Base-by-base conservation (phyloP, 2,888 invertebrate genomes). In the Eupithecia centaureata region DNA sequence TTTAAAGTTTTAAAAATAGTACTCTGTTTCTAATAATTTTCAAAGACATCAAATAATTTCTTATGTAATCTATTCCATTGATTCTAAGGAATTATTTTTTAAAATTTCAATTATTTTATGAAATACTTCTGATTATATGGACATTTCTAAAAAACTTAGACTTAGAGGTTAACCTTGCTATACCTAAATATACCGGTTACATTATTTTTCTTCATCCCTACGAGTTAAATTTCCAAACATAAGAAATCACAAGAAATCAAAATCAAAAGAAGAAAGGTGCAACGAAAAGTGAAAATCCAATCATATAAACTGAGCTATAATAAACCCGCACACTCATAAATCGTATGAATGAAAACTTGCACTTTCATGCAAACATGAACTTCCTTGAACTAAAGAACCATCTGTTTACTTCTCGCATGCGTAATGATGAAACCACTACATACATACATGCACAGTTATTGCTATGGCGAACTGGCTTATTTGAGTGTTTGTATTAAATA, bases 311-410 rank as follows among this genome's bases (percentile, higher is more conserved):
- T 1, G 42, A 42, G 42, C 18, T 1, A 42, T 42, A 42, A 42
- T 42, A 18, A 7, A 8, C 4, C 38, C 38, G 15, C 42, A 22
- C 47, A 47, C 47, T 22, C 47, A 10, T 28, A 56, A 56, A 56
- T 28, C 2, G 15, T 56, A 56, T 56, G 54, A 56, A 56, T 56
- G 54, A 56, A 56, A 30, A n/a, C 54, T 56, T 28, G n/a, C 33
- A 33, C 58, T 58, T 58, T 58, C 58, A n/a, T 57, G n/a, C 8
- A n/a, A n/a, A 56, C n/a, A 28, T 56, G 54, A 56, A 56, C 28
- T 56, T 56, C 30, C 28, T 56, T 56, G 54, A 56, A 56, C 47
- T 22, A 22, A 47, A 18, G 22, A 22, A 47, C n/a, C 5, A n/a
- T n/a, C 22, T 47, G 42, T 42, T 47, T 47, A 47, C 47, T 22